A percentile compares a stretch with the other conserved stretches of the same genome.
phyloP scores from a whole-genome alignment of 2,797 vertebrate species.

The Meriones psammophilus region DNA sequence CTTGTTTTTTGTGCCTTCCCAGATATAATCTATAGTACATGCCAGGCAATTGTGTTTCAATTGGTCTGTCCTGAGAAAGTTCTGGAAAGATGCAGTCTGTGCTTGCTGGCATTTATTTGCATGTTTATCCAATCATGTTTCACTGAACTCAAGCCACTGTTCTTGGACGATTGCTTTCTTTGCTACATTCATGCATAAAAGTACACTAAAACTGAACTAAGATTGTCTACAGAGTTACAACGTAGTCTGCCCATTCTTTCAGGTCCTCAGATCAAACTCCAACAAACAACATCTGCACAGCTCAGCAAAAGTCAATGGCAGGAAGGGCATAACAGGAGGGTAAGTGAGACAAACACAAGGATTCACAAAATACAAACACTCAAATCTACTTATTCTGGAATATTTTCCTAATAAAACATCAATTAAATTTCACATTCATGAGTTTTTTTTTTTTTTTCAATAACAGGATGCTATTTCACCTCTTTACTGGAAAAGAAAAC shows the following conservation, averaged over 20 bases:
- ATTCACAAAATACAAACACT: neutral
- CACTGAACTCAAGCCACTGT: neutral
- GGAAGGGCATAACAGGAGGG: neutral
- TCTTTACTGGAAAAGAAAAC: neutral
- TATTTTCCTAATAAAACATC: slow-evolving; percentile 7
- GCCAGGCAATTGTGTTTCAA: neutral
- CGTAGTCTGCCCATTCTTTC: neutral
- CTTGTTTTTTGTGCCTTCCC: neutral
- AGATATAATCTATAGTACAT: neutral
- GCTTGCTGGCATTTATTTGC: neutral
- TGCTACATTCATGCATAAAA: neutral
- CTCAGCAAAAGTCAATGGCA: neutral
- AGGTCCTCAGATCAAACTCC: neutral
- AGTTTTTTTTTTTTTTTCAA: neutral
- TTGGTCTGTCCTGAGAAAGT: neutral
- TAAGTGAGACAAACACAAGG: neutral
- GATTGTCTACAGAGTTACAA: neutral
- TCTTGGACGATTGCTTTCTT: neutral
- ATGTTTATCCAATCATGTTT: neutral
- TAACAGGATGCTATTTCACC: neutral
- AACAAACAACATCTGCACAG: neutral
- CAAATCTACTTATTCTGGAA: neutral
- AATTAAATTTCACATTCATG: neutral
- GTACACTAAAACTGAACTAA: neutral
- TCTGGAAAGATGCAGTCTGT: neutral